phyloP scores from a whole-genome alignment of 2,113 vertebrate genomes.

The Melospiza melodia region DNA sequence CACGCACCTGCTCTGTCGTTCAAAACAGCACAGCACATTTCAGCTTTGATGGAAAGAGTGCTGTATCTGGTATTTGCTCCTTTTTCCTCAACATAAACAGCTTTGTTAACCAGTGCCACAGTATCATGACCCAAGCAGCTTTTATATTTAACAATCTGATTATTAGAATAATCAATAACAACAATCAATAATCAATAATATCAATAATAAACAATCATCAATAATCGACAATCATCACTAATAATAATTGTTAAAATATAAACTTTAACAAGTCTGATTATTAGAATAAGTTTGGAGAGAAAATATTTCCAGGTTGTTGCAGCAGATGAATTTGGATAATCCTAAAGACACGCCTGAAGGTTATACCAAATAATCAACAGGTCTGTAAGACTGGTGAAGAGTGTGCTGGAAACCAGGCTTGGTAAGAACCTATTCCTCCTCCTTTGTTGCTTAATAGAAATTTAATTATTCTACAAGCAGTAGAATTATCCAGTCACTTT shows the following conservation, averaged over 20 bases:
- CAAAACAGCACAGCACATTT: not conserved
- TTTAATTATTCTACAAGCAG: not conserved
- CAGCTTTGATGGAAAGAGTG: not conserved
- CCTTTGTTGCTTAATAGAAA: not conserved
- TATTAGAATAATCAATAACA: not conserved
- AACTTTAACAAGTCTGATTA: not conserved
- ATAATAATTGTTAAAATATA: not conserved
- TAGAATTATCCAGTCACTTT: not conserved
- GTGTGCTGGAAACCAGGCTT: not conserved
- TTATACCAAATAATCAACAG: not conserved
- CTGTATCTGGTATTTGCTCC: not conserved
- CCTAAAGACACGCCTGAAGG: not conserved
- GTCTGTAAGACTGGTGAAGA: too few relatives aligned
- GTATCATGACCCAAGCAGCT: not conserved
- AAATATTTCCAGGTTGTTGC: not conserved
- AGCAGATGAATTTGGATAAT: not conserved
- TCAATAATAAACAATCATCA: too few relatives aligned
- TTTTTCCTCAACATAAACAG: not conserved
- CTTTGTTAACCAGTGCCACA: not conserved
- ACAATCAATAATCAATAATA: too few relatives aligned
- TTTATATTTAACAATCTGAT: not conserved
- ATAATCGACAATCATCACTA: too few relatives aligned
- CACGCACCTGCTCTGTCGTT: not conserved
- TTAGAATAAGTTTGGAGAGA: not conserved
- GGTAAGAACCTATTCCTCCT: not conserved